phyloP scores from a whole-genome alignment of 30 jellyfish, hydroid and myxozoan genomes.

The Clytia hemisphaerica region DNA sequence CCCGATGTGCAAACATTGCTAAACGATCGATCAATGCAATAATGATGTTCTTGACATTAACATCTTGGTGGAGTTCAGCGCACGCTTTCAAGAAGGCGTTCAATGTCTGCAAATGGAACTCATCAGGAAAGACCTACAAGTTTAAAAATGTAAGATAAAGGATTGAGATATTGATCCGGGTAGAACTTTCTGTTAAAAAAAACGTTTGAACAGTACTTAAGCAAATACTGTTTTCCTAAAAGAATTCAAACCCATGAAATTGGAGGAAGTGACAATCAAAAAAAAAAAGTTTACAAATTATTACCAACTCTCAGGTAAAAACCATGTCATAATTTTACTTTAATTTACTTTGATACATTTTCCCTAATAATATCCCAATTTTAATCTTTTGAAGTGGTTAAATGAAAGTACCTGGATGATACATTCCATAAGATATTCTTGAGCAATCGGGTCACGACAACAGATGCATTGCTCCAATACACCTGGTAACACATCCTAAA shows the following conservation, averaged over 20 bases:
- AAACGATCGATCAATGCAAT: slow-evolving; percentile 87
- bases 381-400: too few species aligned
- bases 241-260: too few species aligned
- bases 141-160: not conserved
- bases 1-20: slow-evolving; percentile 96
- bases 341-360: too few species aligned
- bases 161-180: too few species aligned
- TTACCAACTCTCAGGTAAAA: not conserved
- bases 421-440: slow-evolving; percentile 96
- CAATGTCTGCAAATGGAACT: slow-evolving; percentile 85
- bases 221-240: too few species aligned
- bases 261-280: too few species aligned
- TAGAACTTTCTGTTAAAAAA: too few species aligned
- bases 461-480: slow-evolving; percentile 91
- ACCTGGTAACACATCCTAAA: slow-evolving; percentile 96
- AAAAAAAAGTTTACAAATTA: too few species aligned
- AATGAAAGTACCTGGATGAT: slow-evolving; percentile 65
- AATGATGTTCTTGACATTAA: slow-evolving; percentile 90
- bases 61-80: slow-evolving; percentile 95
- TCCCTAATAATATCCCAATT: too few species aligned
- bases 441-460: slow-evolving; percentile 96
- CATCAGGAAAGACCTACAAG: slow-evolving; percentile 92
- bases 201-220: too few species aligned
- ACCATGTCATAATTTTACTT: too few species aligned
- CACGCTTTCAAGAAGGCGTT: slow-evolving; percentile 89